Base-by-base conservation (phyloP, 2,797 vertebrate species). In the Oreochromis mossambicus region DNA sequence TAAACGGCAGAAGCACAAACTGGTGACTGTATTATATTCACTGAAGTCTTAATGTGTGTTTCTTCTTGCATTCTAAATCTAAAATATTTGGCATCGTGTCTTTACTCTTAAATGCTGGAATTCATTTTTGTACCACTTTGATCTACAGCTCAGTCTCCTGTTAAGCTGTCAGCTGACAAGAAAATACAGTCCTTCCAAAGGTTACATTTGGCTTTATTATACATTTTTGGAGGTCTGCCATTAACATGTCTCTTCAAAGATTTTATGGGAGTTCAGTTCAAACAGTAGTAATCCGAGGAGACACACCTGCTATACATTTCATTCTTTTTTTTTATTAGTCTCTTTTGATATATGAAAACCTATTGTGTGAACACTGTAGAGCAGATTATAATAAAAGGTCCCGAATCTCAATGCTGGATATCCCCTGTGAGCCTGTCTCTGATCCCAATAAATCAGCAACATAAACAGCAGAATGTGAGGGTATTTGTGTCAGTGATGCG, bases 371-470 rank as follows among this genome's bases (percentile, higher is more conserved):
- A 85, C 77, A 9, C 56, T 84, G 87, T 90, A 61, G 81, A 89
- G 66, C 68, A 41, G 43, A 82, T 81, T 75, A 19, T 9, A 85
- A 84, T 89, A 84, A 92, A 92, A 87, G 26, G 19, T 41, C 81
- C 55, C 81, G 86, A 85, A 87, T 86, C 66, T 89, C n/a, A 56
- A 17, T 56, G 81, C 78, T 75, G 80, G 29, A 82, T 82, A 66
- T 91, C 76, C 61, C 46, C 29, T 52, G 70, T 63, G 73, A 80
- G 61, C 17, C n/a, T 86, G 66, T 80, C 82, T 91, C 77, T 88
- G 83, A 92, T 91, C 58, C 76, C 21, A 66, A 79, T 91, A 92
- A 91, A 92, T 92, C 79, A 85, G 73, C 77, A 84, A 81, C 68
- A 78, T 19, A 51, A 90, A 84, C 61, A 79, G 41, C 52, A 73